Evolutionary conservation across 2,113 vertebrate species (phyloP).

Genomic region (Mionectes macconnelli): DNA sequence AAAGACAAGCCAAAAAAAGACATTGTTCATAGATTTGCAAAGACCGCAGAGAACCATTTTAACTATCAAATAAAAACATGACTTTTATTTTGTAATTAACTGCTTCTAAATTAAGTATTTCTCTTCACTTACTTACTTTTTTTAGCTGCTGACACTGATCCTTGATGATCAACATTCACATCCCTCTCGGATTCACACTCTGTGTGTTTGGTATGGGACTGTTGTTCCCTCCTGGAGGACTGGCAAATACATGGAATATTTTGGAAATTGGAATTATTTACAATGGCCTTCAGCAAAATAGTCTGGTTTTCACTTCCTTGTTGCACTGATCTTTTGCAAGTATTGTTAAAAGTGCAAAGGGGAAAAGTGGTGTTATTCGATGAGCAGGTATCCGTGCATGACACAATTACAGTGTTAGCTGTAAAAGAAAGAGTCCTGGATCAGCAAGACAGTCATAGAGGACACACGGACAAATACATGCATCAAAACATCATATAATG

Average conservation of each 20-base stretch:
- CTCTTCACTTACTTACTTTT: not conserved
- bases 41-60: not conserved
- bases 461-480: not conserved
- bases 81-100: not conserved
- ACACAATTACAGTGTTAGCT: constrained; percentile 62
- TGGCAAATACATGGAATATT: constrained; percentile 43
- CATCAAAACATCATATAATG: not conserved
- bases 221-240: not conserved
- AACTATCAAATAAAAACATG: not conserved
- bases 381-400: constrained; percentile 60
- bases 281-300: constrained; percentile 32
- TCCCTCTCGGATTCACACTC: constrained; percentile 32
- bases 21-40: not conserved
- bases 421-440: not conserved
- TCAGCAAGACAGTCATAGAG: not conserved
- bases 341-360: constrained; percentile 57
- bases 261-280: constrained; percentile 43
- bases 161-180: not conserved
- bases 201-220: not conserved
- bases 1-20: not conserved
- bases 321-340: constrained; percentile 44
- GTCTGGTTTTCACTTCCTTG: constrained; percentile 7
- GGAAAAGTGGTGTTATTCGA: constrained; percentile 42
- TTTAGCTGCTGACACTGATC: constrained; percentile 27
- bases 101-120: not conserved